Base-by-base conservation (phyloP, 30 jellyfish, hydroid and myxozoan species). In the Phacellophora camtschatica region DNA sequence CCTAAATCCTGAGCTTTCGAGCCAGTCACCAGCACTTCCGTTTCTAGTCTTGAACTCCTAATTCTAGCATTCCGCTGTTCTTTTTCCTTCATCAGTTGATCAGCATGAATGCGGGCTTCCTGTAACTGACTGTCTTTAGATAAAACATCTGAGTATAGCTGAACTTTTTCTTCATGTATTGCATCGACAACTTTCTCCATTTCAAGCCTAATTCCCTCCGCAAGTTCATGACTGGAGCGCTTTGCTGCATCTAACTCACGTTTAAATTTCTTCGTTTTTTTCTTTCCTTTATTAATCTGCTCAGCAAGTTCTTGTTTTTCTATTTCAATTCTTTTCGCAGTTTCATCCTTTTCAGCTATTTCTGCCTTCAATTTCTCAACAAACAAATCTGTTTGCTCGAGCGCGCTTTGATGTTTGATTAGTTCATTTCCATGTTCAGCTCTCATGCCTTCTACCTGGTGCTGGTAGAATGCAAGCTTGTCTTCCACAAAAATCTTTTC, bases 51-150 rank as follows among this genome's bases (percentile, higher is more conserved):
- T 6, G 91, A 45, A 18, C 37, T 13, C 69, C 72, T 82, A 16
- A 34, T 10, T 39, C 74, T 70, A 10, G 83, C 20, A 1, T 43
- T 37, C 87, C 95, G 46, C 28, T 39, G 53, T 39, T 82, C 95
- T 59, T 73, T 82, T 53, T 82, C 95, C 24, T 70, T 42, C 95
- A 69, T 43, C 19, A 82, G 41, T 29, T 82, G 87, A 31, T 82
- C 95, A 6, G 84, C 68, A 42, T 28, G 69, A 22, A 82, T 57
- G 15, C 95, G 84, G 32, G 50, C 35, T 32, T 82, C 95, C 31
- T 82, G 95, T 56, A 82, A 27, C 34, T 74, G 62, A 2, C 75
- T 69, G 11, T 82, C 95, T 62, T 82, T 82, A 11, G 69, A 16
- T 4, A 65, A 66, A 46, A 77, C 45, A 3, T 77, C 90, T 2